phyloP scores from a whole-genome alignment of 2,113 vertebrate genomes.

The Erythrocercus mccallii region DNA sequence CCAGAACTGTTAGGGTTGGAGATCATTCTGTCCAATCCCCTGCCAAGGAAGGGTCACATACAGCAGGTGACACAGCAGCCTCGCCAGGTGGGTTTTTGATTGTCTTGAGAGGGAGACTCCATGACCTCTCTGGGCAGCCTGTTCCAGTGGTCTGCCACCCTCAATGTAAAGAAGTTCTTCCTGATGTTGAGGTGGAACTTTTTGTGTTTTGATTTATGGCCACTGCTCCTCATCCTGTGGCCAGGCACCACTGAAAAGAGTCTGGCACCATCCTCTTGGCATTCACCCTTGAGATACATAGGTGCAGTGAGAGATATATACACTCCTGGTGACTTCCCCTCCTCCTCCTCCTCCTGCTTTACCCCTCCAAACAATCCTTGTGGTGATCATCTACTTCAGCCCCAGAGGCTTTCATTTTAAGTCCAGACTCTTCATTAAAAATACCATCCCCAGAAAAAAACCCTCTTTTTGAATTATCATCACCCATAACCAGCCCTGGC shows the following conservation, averaged over 20 bases:
- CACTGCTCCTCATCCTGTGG: not conserved
- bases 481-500: not conserved
- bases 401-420: not conserved
- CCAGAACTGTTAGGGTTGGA: not conserved
- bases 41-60: not conserved
- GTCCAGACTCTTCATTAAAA: not conserved
- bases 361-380: not conserved
- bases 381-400: not conserved
- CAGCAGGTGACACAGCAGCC: not conserved
- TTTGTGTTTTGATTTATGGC: not conserved
- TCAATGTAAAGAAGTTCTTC: not conserved
- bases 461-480: not conserved
- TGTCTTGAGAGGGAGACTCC: not conserved
- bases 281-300: not conserved
- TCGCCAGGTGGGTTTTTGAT: not conserved
- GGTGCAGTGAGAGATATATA: not conserved
- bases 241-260: not conserved
- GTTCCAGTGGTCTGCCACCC: not conserved
- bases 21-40: not conserved
- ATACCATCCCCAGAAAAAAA: not conserved
- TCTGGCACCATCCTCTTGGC: not conserved
- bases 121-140: not conserved
- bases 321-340: not conserved
- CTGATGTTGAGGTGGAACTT: not conserved
- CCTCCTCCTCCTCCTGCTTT: not conserved